Evolutionary conservation across 2,888 invertebrate species (phyloP).

Genomic region (Coremacera marginata): DNA sequence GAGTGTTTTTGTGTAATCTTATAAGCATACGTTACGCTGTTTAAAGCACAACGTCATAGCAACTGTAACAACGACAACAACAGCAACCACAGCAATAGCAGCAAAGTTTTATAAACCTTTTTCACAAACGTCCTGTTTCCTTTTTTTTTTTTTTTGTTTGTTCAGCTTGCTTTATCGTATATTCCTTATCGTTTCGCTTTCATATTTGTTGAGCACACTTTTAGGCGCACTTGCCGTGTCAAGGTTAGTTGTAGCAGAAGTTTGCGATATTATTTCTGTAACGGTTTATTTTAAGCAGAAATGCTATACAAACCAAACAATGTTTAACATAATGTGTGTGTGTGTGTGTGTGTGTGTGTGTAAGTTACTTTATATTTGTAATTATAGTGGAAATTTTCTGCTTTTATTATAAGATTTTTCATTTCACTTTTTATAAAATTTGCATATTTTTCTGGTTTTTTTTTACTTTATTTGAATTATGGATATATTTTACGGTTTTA

Average conservation of each 20-base stretch:
- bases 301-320: not conserved
- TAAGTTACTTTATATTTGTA: not conserved
- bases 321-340: not conserved
- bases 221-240: not conserved
- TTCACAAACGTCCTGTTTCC: too few relatives aligned
- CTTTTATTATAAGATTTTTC: too few relatives aligned
- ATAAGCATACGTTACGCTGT: too few relatives aligned
- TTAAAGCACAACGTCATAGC: too few relatives aligned
- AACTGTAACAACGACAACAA: not conserved
- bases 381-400: too few relatives aligned
- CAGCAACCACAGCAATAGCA: not conserved
- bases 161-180: not conserved
- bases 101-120: not conserved
- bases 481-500: too few relatives aligned
- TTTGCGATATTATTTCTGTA: not conserved
- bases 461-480: too few relatives aligned
- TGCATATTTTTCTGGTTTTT: too few relatives aligned
- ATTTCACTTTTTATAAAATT: too few relatives aligned
- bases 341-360: not conserved
- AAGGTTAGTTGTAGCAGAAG: not conserved
- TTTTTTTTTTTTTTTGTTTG: not conserved
- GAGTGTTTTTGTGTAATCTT: too few relatives aligned
- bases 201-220: not conserved
- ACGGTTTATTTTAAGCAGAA: constrained; percentile 9
- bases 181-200: not conserved